Evolutionary conservation across 2,113 vertebrate genomes (phyloP).

Genomic region (Struthio camelus): DNA sequence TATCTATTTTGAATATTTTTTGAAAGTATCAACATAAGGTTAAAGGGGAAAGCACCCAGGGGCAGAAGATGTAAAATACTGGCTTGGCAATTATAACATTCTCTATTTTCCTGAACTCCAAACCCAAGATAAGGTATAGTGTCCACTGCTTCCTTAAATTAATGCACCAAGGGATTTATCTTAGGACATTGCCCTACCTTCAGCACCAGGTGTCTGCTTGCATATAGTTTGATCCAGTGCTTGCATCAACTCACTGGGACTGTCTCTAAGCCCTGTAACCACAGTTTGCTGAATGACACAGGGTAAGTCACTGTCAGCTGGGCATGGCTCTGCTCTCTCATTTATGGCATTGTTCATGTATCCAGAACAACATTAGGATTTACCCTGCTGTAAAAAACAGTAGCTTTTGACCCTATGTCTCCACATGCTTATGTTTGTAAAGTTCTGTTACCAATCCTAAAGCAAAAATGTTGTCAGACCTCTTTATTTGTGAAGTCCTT

Average conservation of each 20-base stretch:
- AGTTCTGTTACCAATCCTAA: background rate
- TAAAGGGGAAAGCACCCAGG: background rate
- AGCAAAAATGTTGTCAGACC: background rate
- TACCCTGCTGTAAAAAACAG: background rate
- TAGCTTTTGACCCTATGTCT: background rate
- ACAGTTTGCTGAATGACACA: background rate
- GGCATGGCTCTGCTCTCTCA: background rate
- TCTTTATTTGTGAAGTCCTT: background rate
- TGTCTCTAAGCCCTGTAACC: background rate
- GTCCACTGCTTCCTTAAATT: background rate
- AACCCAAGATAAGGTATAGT: background rate
- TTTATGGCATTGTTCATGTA: background rate
- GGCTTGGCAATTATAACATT: background rate
- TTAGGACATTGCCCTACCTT: background rate
- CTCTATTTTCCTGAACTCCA: background rate
- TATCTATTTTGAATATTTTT: background rate
- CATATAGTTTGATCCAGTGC: background rate
- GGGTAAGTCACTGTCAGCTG: background rate
- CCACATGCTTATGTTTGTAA: rapidly evolving
- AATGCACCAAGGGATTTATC: background rate
- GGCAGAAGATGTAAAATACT: background rate
- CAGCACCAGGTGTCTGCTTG: background rate
- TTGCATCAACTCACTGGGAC: background rate
- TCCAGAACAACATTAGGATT: background rate
- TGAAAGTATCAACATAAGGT: background rate